Conservation (phyloP, 2,888 invertebrate genomes). For the Campopleginae sp. region DNA sequence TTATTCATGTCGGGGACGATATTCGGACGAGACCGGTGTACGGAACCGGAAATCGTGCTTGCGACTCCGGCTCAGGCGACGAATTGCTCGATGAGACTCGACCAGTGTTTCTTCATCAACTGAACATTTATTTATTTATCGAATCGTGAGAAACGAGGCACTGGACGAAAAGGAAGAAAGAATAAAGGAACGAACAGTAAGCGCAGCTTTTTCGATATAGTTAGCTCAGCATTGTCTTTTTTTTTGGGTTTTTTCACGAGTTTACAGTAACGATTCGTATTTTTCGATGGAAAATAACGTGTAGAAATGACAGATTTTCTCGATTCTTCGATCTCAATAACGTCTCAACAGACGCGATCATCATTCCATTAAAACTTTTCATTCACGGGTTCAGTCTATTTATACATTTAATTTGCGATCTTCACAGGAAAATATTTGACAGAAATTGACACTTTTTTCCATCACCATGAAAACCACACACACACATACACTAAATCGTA, state of each 20-base stretch:
- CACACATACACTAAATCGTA: not conserved
- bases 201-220: conserved; percentile 32
- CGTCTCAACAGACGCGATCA: conserved; percentile 39
- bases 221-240: conserved; percentile 39
- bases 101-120: conserved; percentile 50
- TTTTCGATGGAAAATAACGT: conserved; percentile 3
- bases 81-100: conserved; percentile 33
- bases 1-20: not conserved
- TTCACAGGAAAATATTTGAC: not conserved
- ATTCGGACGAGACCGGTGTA: not conserved
- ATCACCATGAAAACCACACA: not conserved
- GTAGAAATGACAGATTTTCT: not conserved
- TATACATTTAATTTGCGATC: not conserved
- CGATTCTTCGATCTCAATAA: conserved; percentile 50
- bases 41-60: not conserved
- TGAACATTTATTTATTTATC: conserved; percentile 60
- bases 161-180: conserved; percentile 14
- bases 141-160: conserved; percentile 61
- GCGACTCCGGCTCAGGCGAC: conserved; percentile 36
- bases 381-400: not conserved
- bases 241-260: conserved; percentile 5
- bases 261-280: conserved; percentile 21
- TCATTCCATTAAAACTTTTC: conserved; percentile 31
- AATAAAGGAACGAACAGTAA: conserved; percentile 38
- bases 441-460: not conserved